phyloP scores from a whole-genome alignment of 2,797 vertebrate species.

The Phrynocephalus vlangalii region DNA sequence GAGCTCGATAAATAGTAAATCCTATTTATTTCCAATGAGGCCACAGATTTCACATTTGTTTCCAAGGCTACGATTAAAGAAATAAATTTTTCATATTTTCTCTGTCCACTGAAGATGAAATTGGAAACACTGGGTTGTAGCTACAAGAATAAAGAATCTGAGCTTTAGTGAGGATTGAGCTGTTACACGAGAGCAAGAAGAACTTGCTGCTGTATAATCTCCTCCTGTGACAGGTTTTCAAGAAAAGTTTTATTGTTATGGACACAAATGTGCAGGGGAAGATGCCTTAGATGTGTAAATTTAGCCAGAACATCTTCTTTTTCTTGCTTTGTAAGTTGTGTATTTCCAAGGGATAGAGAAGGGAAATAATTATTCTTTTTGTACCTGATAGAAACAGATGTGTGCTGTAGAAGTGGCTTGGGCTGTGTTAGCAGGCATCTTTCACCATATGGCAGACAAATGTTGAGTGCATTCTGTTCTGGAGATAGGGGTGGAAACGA shows the following conservation, averaged over 20 bases:
- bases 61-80: neutral
- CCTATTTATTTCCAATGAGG: constrained; percentile 34
- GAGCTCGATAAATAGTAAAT: too few relatives aligned
- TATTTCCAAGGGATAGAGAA: neutral
- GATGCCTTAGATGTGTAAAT: neutral
- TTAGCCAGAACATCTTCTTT: neutral
- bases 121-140: neutral
- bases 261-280: neutral
- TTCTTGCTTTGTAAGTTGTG: constrained; percentile 6
- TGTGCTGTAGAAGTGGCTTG: neutral
- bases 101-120: too few relatives aligned
- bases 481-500: neutral
- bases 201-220: neutral
- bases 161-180: neutral
- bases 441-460: constrained; percentile 25
- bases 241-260: neutral
- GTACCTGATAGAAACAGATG: constrained; percentile 25
- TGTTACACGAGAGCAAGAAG: neutral
- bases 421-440: constrained; percentile 5
- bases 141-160: neutral
- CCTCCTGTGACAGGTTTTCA: neutral
- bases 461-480: neutral
- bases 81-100: neutral
- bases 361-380: neutral
- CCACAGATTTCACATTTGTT: neutral